phyloP scores from a whole-genome alignment of 2,113 vertebrate species.

The Micronisus gabar region DNA sequence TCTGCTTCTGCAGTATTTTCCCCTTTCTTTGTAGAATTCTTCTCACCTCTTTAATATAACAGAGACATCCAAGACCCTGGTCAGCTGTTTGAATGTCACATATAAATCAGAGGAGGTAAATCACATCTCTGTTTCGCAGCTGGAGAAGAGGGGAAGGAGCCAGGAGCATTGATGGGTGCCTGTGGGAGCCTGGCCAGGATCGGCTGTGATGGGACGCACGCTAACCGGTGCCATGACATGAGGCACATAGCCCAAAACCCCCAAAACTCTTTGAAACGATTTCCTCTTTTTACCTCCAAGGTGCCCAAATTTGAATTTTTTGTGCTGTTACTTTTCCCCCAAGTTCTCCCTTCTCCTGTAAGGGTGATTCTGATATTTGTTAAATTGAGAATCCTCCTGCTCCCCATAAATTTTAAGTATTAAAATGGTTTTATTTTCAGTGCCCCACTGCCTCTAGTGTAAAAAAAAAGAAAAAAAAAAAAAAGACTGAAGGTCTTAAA shows the following conservation, averaged over 20 bases:
- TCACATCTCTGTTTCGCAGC: neutral
- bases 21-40: neutral
- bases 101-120: neutral
- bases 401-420: neutral
- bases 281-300: rapidly evolving
- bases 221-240: rapidly evolving
- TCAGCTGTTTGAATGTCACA: rapidly evolving
- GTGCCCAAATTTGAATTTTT: neutral
- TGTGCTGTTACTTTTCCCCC: neutral
- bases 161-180: neutral
- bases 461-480: neutral
- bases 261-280: rapidly evolving
- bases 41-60: rapidly evolving
- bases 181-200: neutral
- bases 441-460: neutral
- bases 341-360: neutral
- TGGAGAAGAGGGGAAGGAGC: neutral
- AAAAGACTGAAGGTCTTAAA: neutral
- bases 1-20: neutral
- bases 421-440: neutral
- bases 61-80: neutral
- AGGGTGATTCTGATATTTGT: neutral
- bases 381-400: rapidly evolving
- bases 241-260: neutral
- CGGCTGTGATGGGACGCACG: rapidly evolving